Evolutionary conservation across 2,113 vertebrate species (phyloP), one percentile per base, ranked within the genome.

Genomic region (Chaetodon trifascialis): DNA sequence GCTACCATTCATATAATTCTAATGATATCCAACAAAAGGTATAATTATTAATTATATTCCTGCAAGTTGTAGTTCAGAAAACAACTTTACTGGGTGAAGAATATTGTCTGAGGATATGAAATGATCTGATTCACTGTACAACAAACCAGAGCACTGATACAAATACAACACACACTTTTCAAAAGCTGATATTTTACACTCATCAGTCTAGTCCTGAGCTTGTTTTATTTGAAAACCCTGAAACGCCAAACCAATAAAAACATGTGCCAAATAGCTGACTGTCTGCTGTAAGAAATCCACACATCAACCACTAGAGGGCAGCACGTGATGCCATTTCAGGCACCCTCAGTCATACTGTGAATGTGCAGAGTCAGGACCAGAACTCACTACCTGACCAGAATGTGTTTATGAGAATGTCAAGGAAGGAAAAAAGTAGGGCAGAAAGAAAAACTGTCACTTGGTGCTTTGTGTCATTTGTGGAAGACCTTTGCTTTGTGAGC

Each of bases 241-340:
- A 30, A 49, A 46, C 0, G 0, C 11, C 5, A 73, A 51, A 52
- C 23, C 47, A 36, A 60, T 14, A 25, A 36, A 56, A 67, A n/a
- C 6, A 0, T 55, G 40, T 51, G 40, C 1, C 19, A 4, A 52
- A 36, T 6, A 19, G 2, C 40, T 15, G 12, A 44, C 36, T n/a
- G 11, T 75, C 51, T 66, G 63, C 34, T 52, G 38, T 51, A 19
- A 17, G 4, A 74, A 34, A 51, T 70, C 1, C 59, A 56, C 10
- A 83, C 4, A 73, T 34, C 7, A 0, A 25, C 87, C 92, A 91
- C 87, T 86, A 91, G 93, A 88, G 89, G 91, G 46, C 86, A 87
- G 79, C 67, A 66, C 21, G 0, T 40, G 75, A 79, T 11, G 1
- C 23, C 8, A 46, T 58, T 90, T 80, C 11, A 40, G n/a, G 21